Percentiles rank a stretch among this genome's conserved stretches.
Conservation (phyloP, 2,797 vertebrate species). For the Ctenochaetus hawaiiensis region DNA sequence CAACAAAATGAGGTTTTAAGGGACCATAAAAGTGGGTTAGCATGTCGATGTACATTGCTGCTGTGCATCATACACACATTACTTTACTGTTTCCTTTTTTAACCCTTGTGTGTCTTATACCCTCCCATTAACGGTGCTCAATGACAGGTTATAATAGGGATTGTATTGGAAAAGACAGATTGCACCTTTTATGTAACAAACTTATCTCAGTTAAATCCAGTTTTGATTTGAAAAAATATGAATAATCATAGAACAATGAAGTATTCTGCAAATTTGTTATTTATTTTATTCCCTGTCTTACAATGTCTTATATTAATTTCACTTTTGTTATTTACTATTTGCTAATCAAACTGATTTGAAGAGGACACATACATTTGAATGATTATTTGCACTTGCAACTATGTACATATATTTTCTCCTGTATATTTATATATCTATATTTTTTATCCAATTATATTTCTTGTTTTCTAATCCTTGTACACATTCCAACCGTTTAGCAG, state of each 20-base stretch:
- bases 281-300: no score
- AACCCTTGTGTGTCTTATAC: not conserved
- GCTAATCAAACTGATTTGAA: not conserved
- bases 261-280: no score
- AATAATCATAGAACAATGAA: not conserved
- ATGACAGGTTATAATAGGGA: conserved; percentile 26
- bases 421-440: no score
- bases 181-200: not conserved
- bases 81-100: not conserved
- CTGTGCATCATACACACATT: not conserved
- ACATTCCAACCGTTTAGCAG: not conserved
- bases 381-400: no score
- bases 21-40: conserved; percentile 1
- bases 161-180: conserved; percentile 1
- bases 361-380: not conserved
- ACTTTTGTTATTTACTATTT: no score
- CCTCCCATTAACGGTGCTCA: conserved; percentile 1
- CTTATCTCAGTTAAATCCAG: not conserved
- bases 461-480: not conserved
- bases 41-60: conserved; percentile 1
- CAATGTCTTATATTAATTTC: not conserved
- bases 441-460: no score
- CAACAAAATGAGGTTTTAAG: conserved; percentile 41
- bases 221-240: not conserved
- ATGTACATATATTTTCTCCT: no score